A percentile compares a stretch with the other conserved stretches of the same genome.
Evolutionary conservation across 1,140 invertebrate species (phyloP).

Genomic region (Eriocheir sinensis): DNA sequence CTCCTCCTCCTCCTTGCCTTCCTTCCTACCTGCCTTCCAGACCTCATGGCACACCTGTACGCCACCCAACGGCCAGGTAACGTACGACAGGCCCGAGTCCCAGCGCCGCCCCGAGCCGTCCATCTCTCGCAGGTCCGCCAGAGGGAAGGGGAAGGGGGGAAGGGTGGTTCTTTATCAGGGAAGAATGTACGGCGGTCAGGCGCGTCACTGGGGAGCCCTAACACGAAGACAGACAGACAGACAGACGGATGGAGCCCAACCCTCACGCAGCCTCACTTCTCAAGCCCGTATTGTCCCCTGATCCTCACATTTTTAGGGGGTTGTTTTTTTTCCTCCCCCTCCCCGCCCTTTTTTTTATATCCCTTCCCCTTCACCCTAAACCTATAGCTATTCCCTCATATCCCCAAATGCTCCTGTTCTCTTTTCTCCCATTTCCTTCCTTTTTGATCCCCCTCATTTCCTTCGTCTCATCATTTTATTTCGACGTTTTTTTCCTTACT

Average conservation of each 20-base stretch:
- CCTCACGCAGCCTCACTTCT: neutral
- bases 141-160: neutral
- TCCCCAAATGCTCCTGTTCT: neutral
- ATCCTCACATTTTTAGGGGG: neutral
- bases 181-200: neutral
- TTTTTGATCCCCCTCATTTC: constrained; percentile 4
- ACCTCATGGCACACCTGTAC: neutral
- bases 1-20: neutral
- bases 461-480: neutral
- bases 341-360: neutral
- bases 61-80: neutral
- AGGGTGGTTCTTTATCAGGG: neutral
- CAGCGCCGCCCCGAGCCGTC: neutral
- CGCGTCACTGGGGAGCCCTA: neutral
- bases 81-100: neutral
- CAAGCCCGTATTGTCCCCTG: neutral
- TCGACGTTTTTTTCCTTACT: neutral
- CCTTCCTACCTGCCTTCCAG: neutral
- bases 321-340: neutral
- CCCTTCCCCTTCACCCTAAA: neutral
- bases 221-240: neutral
- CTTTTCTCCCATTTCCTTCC: neutral
- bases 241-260: constrained; percentile 19
- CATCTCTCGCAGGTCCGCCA: neutral
- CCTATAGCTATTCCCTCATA: too few species aligned